Percentiles rank a stretch among this genome's conserved stretches.
Evolutionary conservation across 2,888 invertebrate genomes (phyloP).

Genomic region (Dasysyrphus tricinctus): DNA sequence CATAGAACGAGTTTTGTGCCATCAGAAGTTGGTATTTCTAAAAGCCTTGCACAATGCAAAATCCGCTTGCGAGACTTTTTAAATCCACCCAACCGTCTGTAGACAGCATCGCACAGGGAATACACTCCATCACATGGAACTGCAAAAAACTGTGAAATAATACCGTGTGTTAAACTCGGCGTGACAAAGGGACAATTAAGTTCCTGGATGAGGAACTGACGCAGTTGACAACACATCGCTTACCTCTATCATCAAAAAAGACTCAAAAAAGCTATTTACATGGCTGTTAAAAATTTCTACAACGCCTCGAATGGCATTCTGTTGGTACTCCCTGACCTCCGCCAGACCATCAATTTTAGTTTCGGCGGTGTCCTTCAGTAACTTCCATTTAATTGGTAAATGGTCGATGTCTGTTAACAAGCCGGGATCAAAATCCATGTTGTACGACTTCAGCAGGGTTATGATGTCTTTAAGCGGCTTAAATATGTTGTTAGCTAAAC

Average conservation of each 20-base stretch:
- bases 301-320: constrained; percentile 92
- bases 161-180: constrained; percentile 57
- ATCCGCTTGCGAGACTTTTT: constrained; percentile 89
- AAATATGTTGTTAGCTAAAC: constrained; percentile 93
- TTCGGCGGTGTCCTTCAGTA: constrained; percentile 92
- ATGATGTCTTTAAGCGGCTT: constrained; percentile 94
- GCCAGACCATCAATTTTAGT: constrained; percentile 93
- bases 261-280: constrained; percentile 84
- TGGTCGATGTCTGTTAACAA: constrained; percentile 91
- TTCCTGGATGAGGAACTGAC: constrained; percentile 7
- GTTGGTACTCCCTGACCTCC: constrained; percentile 94
- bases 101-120: constrained; percentile 87
- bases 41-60: constrained; percentile 90
- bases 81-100: constrained; percentile 87
- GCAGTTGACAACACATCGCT: constrained; percentile 26
- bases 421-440: constrained; percentile 93
- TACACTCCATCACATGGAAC: constrained; percentile 89
- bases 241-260: constrained; percentile 63
- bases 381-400: constrained; percentile 94
- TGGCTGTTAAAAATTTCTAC: constrained; percentile 91
- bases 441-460: constrained; percentile 91
- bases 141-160: constrained; percentile 85
- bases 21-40: constrained; percentile 94
- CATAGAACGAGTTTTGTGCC: constrained; percentile 90
- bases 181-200: constrained; percentile 53